These are phyloP conservation scores for Pteronura brasiliensis DNA, from an alignment of 2,113 vertebrate genomes.

Conservation along the genomic window DNA sequence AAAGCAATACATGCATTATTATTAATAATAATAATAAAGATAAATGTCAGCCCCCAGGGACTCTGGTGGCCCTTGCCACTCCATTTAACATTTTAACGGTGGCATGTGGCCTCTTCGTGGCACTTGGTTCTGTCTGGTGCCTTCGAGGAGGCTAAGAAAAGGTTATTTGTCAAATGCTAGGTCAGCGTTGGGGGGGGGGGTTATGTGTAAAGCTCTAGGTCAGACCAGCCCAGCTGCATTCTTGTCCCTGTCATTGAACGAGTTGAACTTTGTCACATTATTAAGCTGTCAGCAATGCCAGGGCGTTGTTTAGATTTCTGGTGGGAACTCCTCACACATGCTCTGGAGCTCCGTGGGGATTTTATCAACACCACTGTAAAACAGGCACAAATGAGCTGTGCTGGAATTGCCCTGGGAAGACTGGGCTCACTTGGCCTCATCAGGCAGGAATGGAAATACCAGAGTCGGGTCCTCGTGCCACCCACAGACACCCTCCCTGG, in stretches of 20 bases:
- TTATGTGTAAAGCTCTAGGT: constrained; percentile 84
- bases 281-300: constrained; percentile 88
- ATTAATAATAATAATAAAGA: constrained; percentile 88
- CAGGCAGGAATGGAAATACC: constrained; percentile 76
- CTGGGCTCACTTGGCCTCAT: constrained; percentile 67
- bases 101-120: constrained; percentile 86
- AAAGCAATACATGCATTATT: constrained; percentile 85
- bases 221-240: constrained; percentile 83
- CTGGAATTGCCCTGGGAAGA: constrained; percentile 79
- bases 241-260: constrained; percentile 85
- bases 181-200: constrained; percentile 29
- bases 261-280: constrained; percentile 90
- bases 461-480: constrained; percentile 62
- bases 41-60: constrained; percentile 85
- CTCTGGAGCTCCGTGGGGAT: constrained; percentile 84
- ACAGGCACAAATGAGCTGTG: constrained; percentile 83
- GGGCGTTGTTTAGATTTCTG: constrained; percentile 87
- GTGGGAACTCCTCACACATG: constrained; percentile 87
- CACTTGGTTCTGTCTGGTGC: constrained; percentile 84
- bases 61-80: constrained; percentile 84
- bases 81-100: constrained; percentile 90
- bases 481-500: not conserved
- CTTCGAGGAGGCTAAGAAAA: constrained; percentile 85
- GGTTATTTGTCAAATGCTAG: constrained; percentile 86
- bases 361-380: constrained; percentile 89